A percentile compares a stretch with the other conserved stretches of the same genome.
Evolutionary conservation across 2,888 invertebrate genomes (phyloP).

Genomic region (Dryocosmus kuriphilus): DNA sequence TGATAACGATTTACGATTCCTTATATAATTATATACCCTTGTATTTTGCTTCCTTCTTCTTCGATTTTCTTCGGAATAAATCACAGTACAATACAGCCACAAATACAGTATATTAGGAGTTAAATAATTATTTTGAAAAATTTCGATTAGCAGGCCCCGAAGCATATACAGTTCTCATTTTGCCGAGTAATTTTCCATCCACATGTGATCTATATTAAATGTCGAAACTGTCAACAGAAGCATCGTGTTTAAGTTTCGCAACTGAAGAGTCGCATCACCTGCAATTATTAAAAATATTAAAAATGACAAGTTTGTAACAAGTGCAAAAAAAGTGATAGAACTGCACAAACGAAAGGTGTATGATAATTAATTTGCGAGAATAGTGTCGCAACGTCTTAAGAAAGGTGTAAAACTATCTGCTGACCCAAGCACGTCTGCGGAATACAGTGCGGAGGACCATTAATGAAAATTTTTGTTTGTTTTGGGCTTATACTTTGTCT

Average conservation of each 20-base stretch:
- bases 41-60: too few species aligned
- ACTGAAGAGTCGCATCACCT: not conserved
- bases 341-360: not conserved
- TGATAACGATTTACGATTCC: too few species aligned
- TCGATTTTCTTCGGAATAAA: too few species aligned
- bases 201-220: slow-evolving; percentile 1
- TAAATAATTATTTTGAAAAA: too few species aligned
- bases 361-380: slow-evolving; percentile 23
- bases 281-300: not conserved
- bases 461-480: not conserved
- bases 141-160: too few species aligned
- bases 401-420: not conserved
- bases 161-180: not conserved
- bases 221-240: slow-evolving; percentile 14
- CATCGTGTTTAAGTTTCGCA: slow-evolving; percentile 18
- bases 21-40: too few species aligned
- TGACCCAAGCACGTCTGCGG: not conserved
- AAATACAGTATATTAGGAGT: too few species aligned
- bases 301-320: not conserved
- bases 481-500: not conserved
- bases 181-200: not conserved
- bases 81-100: too few species aligned
- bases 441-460: slow-evolving; percentile 1
- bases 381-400: not conserved
- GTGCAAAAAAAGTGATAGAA: not conserved